A percentile compares a stretch with the other conserved stretches of the same genome.
phyloP scores from a whole-genome alignment of 1,140 invertebrate species.

The Lasaia peninsularis region DNA sequence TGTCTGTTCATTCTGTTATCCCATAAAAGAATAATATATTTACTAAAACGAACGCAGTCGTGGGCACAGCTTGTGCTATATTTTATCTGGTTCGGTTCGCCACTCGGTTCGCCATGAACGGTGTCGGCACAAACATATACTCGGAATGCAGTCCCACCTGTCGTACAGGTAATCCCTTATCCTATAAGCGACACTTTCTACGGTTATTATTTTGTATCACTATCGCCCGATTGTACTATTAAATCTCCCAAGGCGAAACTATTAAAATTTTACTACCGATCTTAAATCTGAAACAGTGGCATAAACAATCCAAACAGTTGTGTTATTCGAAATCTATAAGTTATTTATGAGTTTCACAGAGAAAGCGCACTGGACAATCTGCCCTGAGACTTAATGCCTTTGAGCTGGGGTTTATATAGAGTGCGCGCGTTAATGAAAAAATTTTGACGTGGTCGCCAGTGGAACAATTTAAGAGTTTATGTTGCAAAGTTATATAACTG shows the following conservation, averaged over 20 bases:
- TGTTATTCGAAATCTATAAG: slow-evolving; percentile 59
- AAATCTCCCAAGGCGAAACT: slow-evolving; percentile 34
- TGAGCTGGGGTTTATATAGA: background rate
- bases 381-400: slow-evolving; percentile 26
- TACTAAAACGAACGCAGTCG: too few relatives aligned
- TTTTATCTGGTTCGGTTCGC: too few relatives aligned
- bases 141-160: background rate
- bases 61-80: too few relatives aligned
- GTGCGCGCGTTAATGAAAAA: background rate
- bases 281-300: slow-evolving; percentile 50
- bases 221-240: slow-evolving; percentile 29
- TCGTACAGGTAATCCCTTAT: background rate
- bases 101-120: background rate
- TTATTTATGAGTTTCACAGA: slow-evolving; percentile 57
- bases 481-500: too few relatives aligned
- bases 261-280: slow-evolving; percentile 49
- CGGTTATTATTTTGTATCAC: slow-evolving; percentile 3
- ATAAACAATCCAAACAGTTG: slow-evolving; percentile 57
- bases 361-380: slow-evolving; percentile 51
- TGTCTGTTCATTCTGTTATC: too few relatives aligned
- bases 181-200: background rate
- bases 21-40: too few relatives aligned
- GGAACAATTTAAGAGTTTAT: too few relatives aligned
- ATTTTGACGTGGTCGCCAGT: too few relatives aligned
- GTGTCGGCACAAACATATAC: background rate